Percentiles rank a stretch among this genome's conserved stretches.
Conservation (phyloP, 2,113 vertebrate genomes). For the cattle (Bos taurus) region ARS-UCD2.0 NC_037343.1:75305501-75306000, state of each 20-base stretch:
- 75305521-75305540: neutral
- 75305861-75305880: neutral
- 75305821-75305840: neutral
- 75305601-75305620: neutral
- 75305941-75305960: fast-evolving
- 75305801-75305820: neutral
- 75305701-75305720: neutral
- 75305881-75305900: neutral
- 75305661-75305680: neutral
- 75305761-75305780: neutral
- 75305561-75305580: neutral
- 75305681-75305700: neutral
- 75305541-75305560: neutral
- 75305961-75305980: neutral
- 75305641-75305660: neutral
- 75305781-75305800: neutral
- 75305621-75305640: neutral
- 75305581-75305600: no score
- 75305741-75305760: neutral
- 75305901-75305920: neutral
- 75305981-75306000: neutral
- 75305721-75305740: neutral
- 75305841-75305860: neutral
- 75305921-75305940: neutral
- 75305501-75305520: neutral